Conservation (phyloP, 1,140 invertebrate species). For the Metaphire vulgaris region DNA sequence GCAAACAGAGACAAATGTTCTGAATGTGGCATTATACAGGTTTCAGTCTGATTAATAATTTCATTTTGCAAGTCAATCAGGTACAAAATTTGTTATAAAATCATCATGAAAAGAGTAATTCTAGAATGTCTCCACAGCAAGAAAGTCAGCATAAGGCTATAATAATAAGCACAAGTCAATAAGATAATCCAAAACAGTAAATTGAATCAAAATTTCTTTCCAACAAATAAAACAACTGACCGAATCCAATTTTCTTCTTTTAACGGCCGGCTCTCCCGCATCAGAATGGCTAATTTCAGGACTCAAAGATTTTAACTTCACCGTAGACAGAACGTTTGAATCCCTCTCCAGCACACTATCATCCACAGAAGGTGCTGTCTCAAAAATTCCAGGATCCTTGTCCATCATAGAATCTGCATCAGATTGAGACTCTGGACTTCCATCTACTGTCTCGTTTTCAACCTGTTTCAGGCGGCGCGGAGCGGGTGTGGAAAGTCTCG, state of each 20-base stretch:
- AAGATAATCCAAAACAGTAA: background rate
- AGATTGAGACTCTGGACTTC: too few relatives aligned
- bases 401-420: background rate
- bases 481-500: background rate
- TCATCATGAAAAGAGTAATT: too few relatives aligned
- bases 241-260: background rate
- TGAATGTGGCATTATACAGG: too few relatives aligned
- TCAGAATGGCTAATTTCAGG: background rate
- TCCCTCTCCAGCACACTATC: background rate
- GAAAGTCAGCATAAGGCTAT: background rate
- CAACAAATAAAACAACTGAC: background rate
- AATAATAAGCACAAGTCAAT: background rate
- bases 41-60: background rate
- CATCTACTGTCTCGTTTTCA: too few relatives aligned
- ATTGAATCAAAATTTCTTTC: too few relatives aligned
- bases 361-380: background rate
- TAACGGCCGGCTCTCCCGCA: background rate
- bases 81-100: background rate
- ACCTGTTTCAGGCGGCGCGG: too few relatives aligned
- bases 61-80: background rate
- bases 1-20: too few relatives aligned
- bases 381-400: background rate
- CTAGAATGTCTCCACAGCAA: background rate
- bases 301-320: background rate
- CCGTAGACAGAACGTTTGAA: background rate